Evolutionary conservation across 1,140 invertebrate species (phyloP), one percentile per base, ranked within the genome.

Genomic region (Idris sp.): DNA sequence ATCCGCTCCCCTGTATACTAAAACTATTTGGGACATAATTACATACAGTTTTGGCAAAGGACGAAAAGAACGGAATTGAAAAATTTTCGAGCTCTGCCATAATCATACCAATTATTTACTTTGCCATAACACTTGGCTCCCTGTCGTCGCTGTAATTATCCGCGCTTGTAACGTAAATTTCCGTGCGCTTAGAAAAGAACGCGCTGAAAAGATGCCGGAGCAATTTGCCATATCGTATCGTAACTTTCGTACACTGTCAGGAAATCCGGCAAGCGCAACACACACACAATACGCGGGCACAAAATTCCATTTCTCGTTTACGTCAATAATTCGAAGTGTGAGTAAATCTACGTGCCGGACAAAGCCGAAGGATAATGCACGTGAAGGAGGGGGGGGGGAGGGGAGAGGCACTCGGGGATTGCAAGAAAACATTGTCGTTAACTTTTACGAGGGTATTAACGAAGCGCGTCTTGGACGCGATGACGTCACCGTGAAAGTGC

Each of bases 401-500:
- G 15, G 14, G 16, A 28, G 22, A 53, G 69, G 75, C 53, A 76
- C 72, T 77, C 69, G 73, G 77, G n/a, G 83, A 83, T 84, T 78
- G 83, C 79, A 76, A 78, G 79, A 79, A 84, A 79, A 86, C 85
- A 85, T 85, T 86, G 85, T 87, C 84, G 84, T 87, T 86, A 86
- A 87, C 83, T 86, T 87, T 86, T 87, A 87, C 81, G 86, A 86
- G 58, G 82, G 79, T 82, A 84, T 87, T 87, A 87, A 87, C 82
- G 84, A 83, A 46, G 79, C 74, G 62, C 79, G 80, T 82, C 82
- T 80, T 84, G 83, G 80, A 82, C 84, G 51, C 44, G 41, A 67
- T 85, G 83, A 86, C 84, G 84, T 85, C 84, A 84, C 35, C 58
- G 61, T 72, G 71, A 81, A 81, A 79, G 62, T 59, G 44, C 56